Base-by-base conservation (phyloP, 2,797 vertebrate genomes). In the Urocyon cinereoargenteus region DNA sequence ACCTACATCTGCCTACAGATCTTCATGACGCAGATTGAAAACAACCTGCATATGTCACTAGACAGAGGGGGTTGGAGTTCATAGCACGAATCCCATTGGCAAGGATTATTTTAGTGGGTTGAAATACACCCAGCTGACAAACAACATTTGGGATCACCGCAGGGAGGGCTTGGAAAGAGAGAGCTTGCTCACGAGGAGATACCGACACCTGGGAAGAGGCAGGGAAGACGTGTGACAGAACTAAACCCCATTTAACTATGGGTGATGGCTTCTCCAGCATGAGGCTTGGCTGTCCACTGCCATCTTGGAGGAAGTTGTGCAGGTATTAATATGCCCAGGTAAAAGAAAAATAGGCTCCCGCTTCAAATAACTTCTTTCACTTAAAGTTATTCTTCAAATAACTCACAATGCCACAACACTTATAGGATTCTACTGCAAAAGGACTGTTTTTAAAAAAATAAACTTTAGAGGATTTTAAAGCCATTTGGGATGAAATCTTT, bases 71-170 rank as follows among this genome's bases (percentile, higher is more conserved):
- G 85, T 6, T 88, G 90, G 75, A 83, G 87, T 59, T 96, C 92
- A 40, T 94, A 92, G 81, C 57, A 73, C 16, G 53, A 93, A 85
- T 59, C 36, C 21, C 61, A 85, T 59, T 97, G 93, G 94, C 96
- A 97, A 68, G 66, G 62, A 88, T 86, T 70, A 75, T 83, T 94
- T 93, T 72, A 75, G 95, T 97, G 95, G 88, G 95, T 62, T 90
- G 96, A 95, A 93, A 96, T 86, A 96, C 24, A 81, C 81, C 90
- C 94, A 90, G 22, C 72, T 97, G 96, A 93, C 96, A 97, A 97
- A 97, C 95, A 98, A 97, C 97, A 98, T 97, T 98, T 97, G 96
- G 97, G 84, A 87, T 98, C 97, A 97, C 97, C 83, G 51, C 98
- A 96, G 97, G 98, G 95, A 97, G 70, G 81, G 91, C 31, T 97